Evolutionary conservation across 2,888 invertebrate genomes (phyloP).

Genomic region (Hirtodrosophila duncani): DNA sequence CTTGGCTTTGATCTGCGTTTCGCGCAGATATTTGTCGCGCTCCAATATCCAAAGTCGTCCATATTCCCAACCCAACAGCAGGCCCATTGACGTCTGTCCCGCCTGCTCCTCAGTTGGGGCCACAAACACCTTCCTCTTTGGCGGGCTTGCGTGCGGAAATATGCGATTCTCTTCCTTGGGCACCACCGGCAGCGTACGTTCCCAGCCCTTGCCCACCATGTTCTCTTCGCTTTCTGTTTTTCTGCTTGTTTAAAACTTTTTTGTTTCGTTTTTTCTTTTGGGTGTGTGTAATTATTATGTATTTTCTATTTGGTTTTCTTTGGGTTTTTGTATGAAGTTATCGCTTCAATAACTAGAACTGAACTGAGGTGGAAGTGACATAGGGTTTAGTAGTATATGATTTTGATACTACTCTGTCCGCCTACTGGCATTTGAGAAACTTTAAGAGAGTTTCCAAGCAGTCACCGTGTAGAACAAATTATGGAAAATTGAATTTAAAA

Average conservation of each 20-base stretch:
- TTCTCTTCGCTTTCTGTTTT: too few relatives aligned
- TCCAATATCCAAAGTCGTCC: conserved; percentile 21
- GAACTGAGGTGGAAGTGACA: neutral
- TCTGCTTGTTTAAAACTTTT: too few relatives aligned
- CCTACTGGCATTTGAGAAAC: too few relatives aligned
- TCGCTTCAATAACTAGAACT: neutral
- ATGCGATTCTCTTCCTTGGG: too few relatives aligned
- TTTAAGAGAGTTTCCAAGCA: too few relatives aligned
- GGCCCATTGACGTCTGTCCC: conserved; percentile 5
- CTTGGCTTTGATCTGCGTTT: neutral
- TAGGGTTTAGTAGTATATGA: too few relatives aligned
- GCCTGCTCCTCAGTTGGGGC: conserved; percentile 17
- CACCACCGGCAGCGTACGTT: too few relatives aligned
- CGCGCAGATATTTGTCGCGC: conserved; percentile 5
- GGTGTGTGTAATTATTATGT: too few relatives aligned
- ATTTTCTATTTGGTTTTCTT: neutral
- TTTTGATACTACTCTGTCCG: neutral
- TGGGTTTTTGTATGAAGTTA: neutral
- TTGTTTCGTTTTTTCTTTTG: too few relatives aligned
- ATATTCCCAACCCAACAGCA: conserved; percentile 31
- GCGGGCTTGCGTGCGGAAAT: conserved; percentile 16
- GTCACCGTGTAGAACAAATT: too few relatives aligned
- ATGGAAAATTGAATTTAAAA: too few relatives aligned
- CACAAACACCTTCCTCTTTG: conserved; percentile 9
- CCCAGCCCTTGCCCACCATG: too few relatives aligned